Percentiles rank a stretch among this genome's conserved stretches.
These are phyloP conservation scores for Gouania willdenowi DNA, from an alignment of 2,797 vertebrate species.

Conservation along the genomic window DNA sequence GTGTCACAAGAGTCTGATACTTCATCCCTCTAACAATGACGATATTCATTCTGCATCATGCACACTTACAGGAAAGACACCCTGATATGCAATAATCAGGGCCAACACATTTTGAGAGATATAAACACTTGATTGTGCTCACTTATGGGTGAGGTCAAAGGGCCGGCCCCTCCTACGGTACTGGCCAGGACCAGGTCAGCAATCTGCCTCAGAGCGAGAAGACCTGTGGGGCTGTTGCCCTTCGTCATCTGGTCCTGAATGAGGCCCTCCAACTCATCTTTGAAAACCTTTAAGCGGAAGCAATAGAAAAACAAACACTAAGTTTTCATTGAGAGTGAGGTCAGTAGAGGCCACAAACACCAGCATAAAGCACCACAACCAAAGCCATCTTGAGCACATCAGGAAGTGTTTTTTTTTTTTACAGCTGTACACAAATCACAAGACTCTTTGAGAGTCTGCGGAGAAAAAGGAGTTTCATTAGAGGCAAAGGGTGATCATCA, in stretches of 20 bases:
- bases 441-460: constrained; percentile 43
- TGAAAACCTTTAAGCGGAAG: constrained; percentile 84
- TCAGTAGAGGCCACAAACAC: background rate
- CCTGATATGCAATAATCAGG: constrained; percentile 32
- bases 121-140: no score
- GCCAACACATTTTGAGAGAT: no score
- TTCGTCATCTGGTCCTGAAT: constrained; percentile 94
- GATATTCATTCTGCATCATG: constrained; percentile 54
- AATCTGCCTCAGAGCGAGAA: constrained; percentile 90
- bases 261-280: constrained; percentile 91
- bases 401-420: constrained; percentile 26
- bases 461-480: constrained; percentile 20
- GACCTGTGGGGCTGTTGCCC: constrained; percentile 86
- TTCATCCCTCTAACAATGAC: constrained; percentile 47
- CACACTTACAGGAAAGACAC: constrained; percentile 12
- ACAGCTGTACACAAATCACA: constrained; percentile 56
- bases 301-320: no score
- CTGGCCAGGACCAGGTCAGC: constrained; percentile 90
- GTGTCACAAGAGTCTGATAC: constrained; percentile 60
- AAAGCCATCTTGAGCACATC: constrained; percentile 10
- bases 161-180: constrained; percentile 79
- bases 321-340: background rate
- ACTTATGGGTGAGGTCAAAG: constrained; percentile 87
- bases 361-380: background rate
- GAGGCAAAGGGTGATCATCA: constrained; percentile 19